phyloP scores from a whole-genome alignment of 2,888 invertebrate genomes.

The Encarsia formosa region DNA sequence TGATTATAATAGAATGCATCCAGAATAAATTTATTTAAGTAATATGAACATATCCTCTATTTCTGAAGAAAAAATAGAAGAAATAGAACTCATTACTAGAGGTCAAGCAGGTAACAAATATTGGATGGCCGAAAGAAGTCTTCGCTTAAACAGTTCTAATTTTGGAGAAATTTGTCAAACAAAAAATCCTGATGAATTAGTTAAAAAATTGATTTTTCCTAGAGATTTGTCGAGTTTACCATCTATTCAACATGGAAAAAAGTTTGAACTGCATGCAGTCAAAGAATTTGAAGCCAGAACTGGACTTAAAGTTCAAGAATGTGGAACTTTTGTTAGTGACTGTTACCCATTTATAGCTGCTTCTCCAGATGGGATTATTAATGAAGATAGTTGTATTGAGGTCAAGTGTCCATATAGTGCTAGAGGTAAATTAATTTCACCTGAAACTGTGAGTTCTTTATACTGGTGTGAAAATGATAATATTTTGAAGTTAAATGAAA shows the following conservation, averaged over 20 bases:
- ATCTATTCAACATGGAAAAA: not conserved
- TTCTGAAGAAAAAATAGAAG: not conserved
- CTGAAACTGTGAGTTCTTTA: constrained; percentile 20
- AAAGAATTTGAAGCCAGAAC: not conserved
- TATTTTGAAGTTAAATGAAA: no score
- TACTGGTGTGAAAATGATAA: constrained; percentile 8
- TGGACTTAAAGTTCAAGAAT: not conserved
- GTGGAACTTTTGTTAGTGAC: not conserved
- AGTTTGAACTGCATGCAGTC: not conserved
- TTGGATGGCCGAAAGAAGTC: not conserved
- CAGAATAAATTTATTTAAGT: not conserved
- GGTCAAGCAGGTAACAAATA: not conserved
- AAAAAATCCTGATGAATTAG: not conserved
- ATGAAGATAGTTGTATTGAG: no score
- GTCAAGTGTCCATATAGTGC: constrained; percentile 16
- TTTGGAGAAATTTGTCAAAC: not conserved
- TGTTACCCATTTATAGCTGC: not conserved
- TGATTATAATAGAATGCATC: no score
- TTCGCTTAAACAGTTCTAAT: not conserved
- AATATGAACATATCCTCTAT: not conserved
- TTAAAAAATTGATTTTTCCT: not conserved
- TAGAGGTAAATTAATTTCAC: constrained; percentile 8
- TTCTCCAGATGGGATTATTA: constrained; percentile 8
- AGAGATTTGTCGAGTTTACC: not conserved
- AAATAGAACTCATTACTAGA: not conserved